These are phyloP conservation scores for Cercopithecus diana DNA, from an alignment of 2,797 vertebrate species.

Conservation along the genomic window DNA sequence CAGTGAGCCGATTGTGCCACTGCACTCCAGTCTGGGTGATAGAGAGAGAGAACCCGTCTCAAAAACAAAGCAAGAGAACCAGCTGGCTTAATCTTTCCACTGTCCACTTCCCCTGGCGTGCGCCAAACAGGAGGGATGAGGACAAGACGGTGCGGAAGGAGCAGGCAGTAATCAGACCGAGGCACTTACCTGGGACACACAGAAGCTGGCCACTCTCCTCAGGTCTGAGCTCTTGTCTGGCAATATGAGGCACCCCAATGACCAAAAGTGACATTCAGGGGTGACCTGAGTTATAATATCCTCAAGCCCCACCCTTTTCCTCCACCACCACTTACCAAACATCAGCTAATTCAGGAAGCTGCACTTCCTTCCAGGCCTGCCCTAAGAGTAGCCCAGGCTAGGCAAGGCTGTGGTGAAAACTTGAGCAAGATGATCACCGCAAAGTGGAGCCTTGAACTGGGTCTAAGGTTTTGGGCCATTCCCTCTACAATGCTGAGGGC, in stretches of 20 bases:
- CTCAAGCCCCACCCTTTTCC: conserved; percentile 35
- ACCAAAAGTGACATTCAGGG: conserved; percentile 36
- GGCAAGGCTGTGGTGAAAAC: not conserved
- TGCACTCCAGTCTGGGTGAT: not conserved
- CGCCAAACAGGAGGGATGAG: not conserved
- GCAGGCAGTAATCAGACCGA: not conserved
- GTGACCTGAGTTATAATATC: not conserved
- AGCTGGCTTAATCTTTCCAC: not conserved
- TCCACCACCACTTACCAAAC: not conserved
- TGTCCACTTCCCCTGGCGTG: not conserved
- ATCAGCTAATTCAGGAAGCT: conserved; percentile 25
- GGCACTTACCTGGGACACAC: conserved; percentile 24
- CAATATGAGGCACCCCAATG: not conserved
- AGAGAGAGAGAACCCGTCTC: not conserved
- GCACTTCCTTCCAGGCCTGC: conserved; percentile 30
- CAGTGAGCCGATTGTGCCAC: not conserved
- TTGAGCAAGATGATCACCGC: conserved; percentile 15
- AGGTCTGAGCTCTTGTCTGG: not conserved
- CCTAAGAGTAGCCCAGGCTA: not conserved
- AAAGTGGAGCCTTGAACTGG: not conserved
- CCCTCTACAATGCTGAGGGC: not conserved
- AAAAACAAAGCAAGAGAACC: not conserved
- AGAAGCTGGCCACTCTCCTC: not conserved
- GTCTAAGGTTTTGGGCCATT: not conserved
- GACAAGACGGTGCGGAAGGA: not conserved